phyloP scores from a whole-genome alignment of 1,140 invertebrate genomes.

The Drosophila elegans region DNA sequence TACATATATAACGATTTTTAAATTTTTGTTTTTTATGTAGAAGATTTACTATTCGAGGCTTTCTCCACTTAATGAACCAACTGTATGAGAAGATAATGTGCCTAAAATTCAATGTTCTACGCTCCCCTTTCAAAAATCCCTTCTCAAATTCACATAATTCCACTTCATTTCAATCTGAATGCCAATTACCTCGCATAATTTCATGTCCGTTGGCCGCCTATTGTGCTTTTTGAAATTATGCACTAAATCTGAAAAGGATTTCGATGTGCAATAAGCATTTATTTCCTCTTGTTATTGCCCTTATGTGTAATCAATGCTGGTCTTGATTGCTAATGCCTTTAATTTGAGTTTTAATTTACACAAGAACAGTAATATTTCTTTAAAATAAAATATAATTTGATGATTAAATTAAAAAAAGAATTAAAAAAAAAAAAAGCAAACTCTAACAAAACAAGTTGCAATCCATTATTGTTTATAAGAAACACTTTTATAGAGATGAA shows the following conservation, averaged over 20 bases:
- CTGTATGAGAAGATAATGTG: background rate
- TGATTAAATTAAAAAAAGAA: no score
- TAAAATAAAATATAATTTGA: no score
- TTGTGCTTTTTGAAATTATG: slow-evolving; percentile 18
- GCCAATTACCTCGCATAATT: slow-evolving; percentile 41
- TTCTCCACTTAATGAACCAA: background rate
- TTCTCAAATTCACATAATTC: slow-evolving; percentile 2
- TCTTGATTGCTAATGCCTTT: no score
- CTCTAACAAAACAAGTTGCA: no score
- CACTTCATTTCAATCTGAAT: slow-evolving; percentile 20
- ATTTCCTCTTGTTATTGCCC: no score
- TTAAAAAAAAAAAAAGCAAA: no score
- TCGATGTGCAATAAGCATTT: background rate
- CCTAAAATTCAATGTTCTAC: background rate
- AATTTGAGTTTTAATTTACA: no score
- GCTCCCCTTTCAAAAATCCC: background rate
- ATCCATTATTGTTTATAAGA: no score
- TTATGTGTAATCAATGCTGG: no score
- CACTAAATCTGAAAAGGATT: background rate
- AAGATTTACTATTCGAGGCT: background rate
- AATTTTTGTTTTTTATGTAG: background rate
- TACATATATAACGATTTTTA: no score
- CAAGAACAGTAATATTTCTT: no score
- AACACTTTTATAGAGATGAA: no score
- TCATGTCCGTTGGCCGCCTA: slow-evolving; percentile 32